Conservation (phyloP, 1,140 invertebrate genomes). For the Heliothis subflexa region DNA sequence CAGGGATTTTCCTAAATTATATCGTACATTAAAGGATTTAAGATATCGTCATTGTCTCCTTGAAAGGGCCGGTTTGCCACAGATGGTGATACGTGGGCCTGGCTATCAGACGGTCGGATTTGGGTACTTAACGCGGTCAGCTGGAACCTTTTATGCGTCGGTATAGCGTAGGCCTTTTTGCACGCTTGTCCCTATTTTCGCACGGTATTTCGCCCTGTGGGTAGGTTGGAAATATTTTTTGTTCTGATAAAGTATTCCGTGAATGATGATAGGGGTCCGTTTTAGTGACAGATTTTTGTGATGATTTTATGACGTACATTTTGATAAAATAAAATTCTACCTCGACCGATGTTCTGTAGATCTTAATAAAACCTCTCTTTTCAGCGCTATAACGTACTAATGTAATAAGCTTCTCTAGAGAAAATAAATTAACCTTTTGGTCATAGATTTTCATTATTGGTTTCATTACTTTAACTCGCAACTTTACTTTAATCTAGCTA, state of each 20-base stretch:
- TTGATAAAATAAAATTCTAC: too few relatives aligned
- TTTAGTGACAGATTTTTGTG: too few relatives aligned
- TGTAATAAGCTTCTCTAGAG: too few relatives aligned
- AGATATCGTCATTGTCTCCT: constrained; percentile 33
- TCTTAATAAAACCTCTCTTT: too few relatives aligned
- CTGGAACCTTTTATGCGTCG: constrained; percentile 18
- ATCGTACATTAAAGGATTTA: constrained; percentile 30
- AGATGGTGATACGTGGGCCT: constrained; percentile 11
- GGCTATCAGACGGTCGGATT: constrained; percentile 9
- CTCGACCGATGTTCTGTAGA: too few relatives aligned
- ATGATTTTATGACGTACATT: too few relatives aligned
- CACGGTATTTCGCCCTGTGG: background rate
- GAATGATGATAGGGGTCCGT: background rate
- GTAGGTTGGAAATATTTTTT: background rate
- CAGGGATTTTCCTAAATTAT: constrained; percentile 25
- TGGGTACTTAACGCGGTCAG: constrained; percentile 22
- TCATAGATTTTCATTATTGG: too few relatives aligned
- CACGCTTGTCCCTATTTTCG: background rate
- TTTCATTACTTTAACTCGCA: too few relatives aligned
- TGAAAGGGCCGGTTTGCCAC: constrained; percentile 25
- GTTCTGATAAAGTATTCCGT: background rate
- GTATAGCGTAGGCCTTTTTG: constrained; percentile 13
- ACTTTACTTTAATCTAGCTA: too few relatives aligned
- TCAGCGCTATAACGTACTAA: too few relatives aligned
- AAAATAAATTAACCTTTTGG: too few relatives aligned